These are phyloP conservation scores for Heteractis magnifica DNA, from an alignment of 92 coral and sea anemone species.

Conservation along the genomic window DNA sequence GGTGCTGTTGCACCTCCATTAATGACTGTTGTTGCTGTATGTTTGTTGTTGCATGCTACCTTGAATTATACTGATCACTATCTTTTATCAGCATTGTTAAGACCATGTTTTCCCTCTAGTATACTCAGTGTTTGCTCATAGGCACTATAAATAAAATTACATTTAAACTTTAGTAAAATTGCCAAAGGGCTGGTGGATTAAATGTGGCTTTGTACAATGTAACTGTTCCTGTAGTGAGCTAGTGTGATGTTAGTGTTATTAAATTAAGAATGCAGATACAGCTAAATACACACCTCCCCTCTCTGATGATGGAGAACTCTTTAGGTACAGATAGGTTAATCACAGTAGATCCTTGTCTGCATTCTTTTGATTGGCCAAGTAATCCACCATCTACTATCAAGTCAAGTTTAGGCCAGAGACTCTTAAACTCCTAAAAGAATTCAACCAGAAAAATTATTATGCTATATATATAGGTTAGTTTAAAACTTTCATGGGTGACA, in stretches of 20 bases:
- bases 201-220: too few species aligned
- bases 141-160: background rate
- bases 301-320: constrained; percentile 83
- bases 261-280: background rate
- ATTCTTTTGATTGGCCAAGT: constrained; percentile 70
- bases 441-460: too few species aligned
- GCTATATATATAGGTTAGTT: too few species aligned
- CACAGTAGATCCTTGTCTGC: constrained; percentile 92
- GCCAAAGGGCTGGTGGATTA: background rate
- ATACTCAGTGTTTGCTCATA: constrained; percentile 4
- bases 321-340: constrained; percentile 85
- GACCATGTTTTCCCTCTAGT: constrained; percentile 5
- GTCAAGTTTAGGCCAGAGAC: constrained; percentile 80
- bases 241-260: background rate
- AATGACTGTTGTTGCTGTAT: too few species aligned
- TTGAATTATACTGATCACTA: background rate
- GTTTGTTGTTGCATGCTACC: too few species aligned
- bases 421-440: constrained; percentile 70
- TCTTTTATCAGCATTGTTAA: background rate
- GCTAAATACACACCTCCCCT: constrained; percentile 72
- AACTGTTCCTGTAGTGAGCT: background rate
- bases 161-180: background rate
- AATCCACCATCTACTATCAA: constrained; percentile 89
- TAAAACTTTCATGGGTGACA: too few species aligned
- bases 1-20: too few species aligned